Evolutionary conservation across 2,113 vertebrate genomes (phyloP), one percentile per base, ranked within the genome.

Genomic region (Rallus limicola): DNA sequence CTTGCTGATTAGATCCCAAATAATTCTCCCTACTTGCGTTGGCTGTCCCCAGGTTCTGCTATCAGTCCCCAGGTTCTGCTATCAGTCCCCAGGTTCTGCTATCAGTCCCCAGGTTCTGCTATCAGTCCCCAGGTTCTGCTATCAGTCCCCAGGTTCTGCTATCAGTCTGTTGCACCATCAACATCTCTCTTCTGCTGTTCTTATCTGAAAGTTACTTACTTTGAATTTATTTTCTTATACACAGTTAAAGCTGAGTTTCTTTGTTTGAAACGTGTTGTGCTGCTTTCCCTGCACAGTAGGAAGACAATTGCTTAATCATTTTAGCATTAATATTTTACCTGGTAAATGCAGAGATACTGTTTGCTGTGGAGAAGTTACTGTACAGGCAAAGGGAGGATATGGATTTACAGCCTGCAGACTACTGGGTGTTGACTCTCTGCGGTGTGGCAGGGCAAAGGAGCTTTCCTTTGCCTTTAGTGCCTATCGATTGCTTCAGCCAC

Each of bases 271-370:
- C 10, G 19, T 26, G 21, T 31, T 82, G 70, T 7, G 4, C 29
- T 46, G 46, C 17, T 88, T 24, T 85, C 81, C 52, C 56, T 78
- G 38, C 53, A 65, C 29, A 40, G 56, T 23, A 75, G 53, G 71
- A 83, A 86, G 71, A 81, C 92, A 71, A 88, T 71, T 15, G 33
- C 33, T 64, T 81, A 75, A 88, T 92, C 56, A 29, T 82, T 95
- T 96, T 65, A 81, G 20, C 53, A 58, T 94, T 92, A 90, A 56
- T 86, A 44, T 88, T 96, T 94, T 56, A 90, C 42, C 77, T 59
- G 38, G 29, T 75, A 77, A 94, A 63, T 25, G 34, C 71, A 63
- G 71, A 82, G 31, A 17, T 78, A 7, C 33, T 53, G 33, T 86
- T 94, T 40, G 7, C 25, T 55, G 4, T 34, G 17, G 52, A 29